Evolutionary conservation across 2,113 vertebrate genomes (phyloP).

Genomic region (Rhineura floridana): DNA sequence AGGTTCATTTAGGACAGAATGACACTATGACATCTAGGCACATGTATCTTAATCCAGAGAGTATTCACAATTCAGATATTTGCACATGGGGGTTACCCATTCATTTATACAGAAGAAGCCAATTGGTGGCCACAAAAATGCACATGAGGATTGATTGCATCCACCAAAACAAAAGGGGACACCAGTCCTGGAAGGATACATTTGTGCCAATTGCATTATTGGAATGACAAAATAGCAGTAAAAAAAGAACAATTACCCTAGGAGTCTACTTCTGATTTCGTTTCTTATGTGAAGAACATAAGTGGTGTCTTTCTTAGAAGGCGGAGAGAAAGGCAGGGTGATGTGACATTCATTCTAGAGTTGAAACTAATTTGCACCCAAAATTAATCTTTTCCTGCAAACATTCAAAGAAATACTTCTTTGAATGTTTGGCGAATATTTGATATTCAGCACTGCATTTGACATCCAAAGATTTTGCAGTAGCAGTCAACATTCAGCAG

Average conservation of each 20-base stretch:
- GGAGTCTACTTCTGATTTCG: too few relatives aligned
- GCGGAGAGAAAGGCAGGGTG: not conserved
- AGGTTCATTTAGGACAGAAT: not conserved
- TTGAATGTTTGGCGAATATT: not conserved
- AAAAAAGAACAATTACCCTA: not conserved
- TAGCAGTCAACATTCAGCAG: not conserved
- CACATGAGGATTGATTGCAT: too few relatives aligned
- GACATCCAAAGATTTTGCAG: not conserved
- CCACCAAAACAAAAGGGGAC: not conserved
- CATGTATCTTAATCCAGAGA: not conserved
- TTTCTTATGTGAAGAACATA: fast-evolving
- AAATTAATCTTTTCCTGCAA: not conserved
- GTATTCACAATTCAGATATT: not conserved
- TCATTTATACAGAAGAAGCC: not conserved
- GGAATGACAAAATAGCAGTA: not conserved
- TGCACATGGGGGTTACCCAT: not conserved
- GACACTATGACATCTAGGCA: not conserved
- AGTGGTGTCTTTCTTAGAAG: not conserved
- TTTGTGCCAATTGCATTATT: not conserved
- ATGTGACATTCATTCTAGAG: not conserved
- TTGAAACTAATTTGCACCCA: not conserved
- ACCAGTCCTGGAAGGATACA: not conserved
- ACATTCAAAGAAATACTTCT: not conserved
- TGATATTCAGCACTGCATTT: not conserved
- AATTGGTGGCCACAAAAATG: not conserved